A percentile compares a stretch with the other conserved stretches of the same genome.
Conservation (phyloP, 2,888 invertebrate species). For the Lysandra bellargus region DNA sequence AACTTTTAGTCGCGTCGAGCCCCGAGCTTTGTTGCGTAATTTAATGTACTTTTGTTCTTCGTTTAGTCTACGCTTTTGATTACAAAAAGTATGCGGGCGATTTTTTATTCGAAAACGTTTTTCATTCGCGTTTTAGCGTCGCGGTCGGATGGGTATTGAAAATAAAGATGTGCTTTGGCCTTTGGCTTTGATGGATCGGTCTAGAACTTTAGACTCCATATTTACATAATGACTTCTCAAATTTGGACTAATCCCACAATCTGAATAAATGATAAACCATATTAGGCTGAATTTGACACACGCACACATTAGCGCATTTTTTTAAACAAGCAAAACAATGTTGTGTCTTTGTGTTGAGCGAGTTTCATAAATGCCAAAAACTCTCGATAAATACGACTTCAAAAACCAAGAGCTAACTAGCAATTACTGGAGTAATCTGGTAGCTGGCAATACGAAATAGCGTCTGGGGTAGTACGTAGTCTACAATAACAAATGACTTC, state of each 20-base stretch:
- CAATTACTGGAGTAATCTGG: neutral
- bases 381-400: no score
- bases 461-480: neutral
- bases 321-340: no score
- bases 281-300: no score
- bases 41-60: slow-evolving; percentile 41
- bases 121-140: neutral
- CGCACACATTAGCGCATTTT: no score
- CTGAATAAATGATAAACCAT: no score
- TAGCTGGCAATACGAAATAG: neutral
- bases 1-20: slow-evolving; percentile 46
- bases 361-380: no score
- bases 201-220: neutral
- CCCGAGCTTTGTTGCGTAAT: slow-evolving; percentile 49
- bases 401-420: neutral
- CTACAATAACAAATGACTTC: slow-evolving; percentile 28
- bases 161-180: neutral
- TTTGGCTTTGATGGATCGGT: slow-evolving; percentile 14
- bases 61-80: slow-evolving; percentile 28
- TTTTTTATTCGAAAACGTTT: slow-evolving; percentile 29
- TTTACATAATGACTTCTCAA: neutral
- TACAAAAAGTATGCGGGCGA: slow-evolving; percentile 34
- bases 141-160: slow-evolving; percentile 3
- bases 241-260: neutral
- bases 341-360: no score